These are phyloP conservation scores for Poecilobothrus nobilitatus DNA, from an alignment of 2,888 invertebrate species.

Conservation along the genomic window DNA sequence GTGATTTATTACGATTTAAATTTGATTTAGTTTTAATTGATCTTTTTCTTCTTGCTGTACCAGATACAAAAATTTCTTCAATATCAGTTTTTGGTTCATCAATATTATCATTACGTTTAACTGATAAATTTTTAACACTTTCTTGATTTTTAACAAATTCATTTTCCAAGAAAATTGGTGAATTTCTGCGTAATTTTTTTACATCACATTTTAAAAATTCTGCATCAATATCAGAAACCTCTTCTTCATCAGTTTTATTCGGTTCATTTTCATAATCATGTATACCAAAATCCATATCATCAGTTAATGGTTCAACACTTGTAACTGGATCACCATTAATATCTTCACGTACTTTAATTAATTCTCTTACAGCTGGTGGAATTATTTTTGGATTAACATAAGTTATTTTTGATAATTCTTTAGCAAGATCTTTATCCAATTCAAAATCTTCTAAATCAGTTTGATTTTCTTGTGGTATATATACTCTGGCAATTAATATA, in stretches of 20 bases:
- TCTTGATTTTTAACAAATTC: slow-evolving; percentile 27
- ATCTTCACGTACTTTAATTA: slow-evolving; percentile 43
- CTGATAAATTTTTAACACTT: slow-evolving; percentile 26
- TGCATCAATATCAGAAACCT: slow-evolving; percentile 41
- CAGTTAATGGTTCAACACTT: slow-evolving; percentile 45
- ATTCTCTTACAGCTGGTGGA: slow-evolving; percentile 45
- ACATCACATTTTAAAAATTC: slow-evolving; percentile 26
- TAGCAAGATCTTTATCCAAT: slow-evolving; percentile 26
- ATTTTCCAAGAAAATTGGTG: slow-evolving; percentile 28
- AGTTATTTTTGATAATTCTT: slow-evolving; percentile 17
- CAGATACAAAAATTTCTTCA: slow-evolving; percentile 43
- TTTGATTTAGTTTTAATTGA: slow-evolving; percentile 30
- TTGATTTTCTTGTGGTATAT: slow-evolving; percentile 34
- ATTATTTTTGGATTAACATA: slow-evolving; percentile 29
- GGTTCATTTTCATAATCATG: slow-evolving; percentile 29
- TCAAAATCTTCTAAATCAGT: slow-evolving; percentile 43
- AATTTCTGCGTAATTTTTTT: slow-evolving; percentile 21
- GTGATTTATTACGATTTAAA: slow-evolving; percentile 11
- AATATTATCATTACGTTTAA: slow-evolving; percentile 33
- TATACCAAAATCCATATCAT: slow-evolving; percentile 36
- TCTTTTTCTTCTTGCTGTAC: slow-evolving; percentile 37
- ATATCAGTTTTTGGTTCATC: slow-evolving; percentile 45
- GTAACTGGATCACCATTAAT: slow-evolving; percentile 43
- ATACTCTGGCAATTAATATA: slow-evolving; percentile 35
- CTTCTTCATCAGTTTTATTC: slow-evolving; percentile 40